Percentiles rank a stretch among this genome's conserved stretches.
phyloP scores from a whole-genome alignment of 2,797 vertebrate genomes.

The Typhlichthys subterraneus region DNA sequence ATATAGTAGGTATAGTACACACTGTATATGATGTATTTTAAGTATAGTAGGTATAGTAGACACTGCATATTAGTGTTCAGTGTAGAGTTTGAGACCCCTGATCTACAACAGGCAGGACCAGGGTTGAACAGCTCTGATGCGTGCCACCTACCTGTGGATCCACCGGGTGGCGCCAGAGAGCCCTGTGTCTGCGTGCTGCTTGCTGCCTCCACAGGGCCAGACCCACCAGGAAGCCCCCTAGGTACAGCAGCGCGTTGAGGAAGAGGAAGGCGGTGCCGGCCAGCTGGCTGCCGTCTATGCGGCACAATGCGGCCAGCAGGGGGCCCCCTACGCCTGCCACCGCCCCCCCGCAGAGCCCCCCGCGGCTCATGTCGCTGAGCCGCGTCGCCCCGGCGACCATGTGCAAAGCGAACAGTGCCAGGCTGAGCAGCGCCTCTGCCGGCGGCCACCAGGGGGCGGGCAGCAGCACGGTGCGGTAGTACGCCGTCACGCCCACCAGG shows the following conservation, averaged over 20 bases:
- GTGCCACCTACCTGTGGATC: too few species aligned
- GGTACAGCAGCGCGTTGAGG: conserved; percentile 74
- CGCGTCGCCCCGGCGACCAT: conserved; percentile 81
- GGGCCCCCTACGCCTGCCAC: conserved; percentile 62
- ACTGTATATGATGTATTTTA: too few species aligned
- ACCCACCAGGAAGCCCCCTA: conserved; percentile 71
- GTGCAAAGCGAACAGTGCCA: conserved; percentile 77
- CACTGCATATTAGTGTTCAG: too few species aligned
- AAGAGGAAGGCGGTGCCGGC: conserved; percentile 80
- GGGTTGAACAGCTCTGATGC: too few species aligned
- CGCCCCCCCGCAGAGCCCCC: conserved; percentile 78
- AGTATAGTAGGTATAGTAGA: too few species aligned
- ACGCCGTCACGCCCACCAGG: conserved; percentile 79
- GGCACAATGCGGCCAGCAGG: conserved; percentile 70
- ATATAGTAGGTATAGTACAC: too few species aligned
- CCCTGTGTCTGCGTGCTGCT: conserved; percentile 38
- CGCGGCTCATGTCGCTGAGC: conserved; percentile 80
- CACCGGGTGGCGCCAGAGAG: conserved; percentile 46
- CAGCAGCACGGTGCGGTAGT: conserved; percentile 81
- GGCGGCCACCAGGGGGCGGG: conserved; percentile 83
- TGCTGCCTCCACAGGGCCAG: conserved; percentile 81
- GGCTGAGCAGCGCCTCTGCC: conserved; percentile 77
- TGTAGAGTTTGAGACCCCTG: too few species aligned
- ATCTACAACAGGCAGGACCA: too few species aligned
- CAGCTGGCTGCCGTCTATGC: conserved; percentile 78